Evolutionary conservation across 2,113 vertebrate species (phyloP).

Genomic region (Hydropotes inermis): DNA sequence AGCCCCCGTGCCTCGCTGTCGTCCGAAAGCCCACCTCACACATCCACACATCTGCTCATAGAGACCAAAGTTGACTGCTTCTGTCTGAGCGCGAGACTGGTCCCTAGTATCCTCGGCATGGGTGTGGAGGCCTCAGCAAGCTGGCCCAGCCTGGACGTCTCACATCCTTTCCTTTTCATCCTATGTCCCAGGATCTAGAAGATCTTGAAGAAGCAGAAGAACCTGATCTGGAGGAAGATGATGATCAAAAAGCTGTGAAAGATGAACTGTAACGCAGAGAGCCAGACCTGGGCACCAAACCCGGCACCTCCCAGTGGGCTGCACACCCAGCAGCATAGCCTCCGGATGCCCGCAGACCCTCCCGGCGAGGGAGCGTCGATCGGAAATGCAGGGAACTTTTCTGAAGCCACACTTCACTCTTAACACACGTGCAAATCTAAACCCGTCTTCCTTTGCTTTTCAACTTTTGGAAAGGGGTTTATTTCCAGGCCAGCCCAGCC

Average conservation of each 20-base stretch:
- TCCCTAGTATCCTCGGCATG: neutral
- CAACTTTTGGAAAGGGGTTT: slow-evolving; percentile 72
- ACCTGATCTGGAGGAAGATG: slow-evolving; percentile 85
- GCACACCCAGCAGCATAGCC: slow-evolving; percentile 60
- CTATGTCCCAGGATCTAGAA: slow-evolving; percentile 84
- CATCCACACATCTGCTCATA: neutral
- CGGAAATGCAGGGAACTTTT: slow-evolving; percentile 76
- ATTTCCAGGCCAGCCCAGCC: slow-evolving; percentile 62
- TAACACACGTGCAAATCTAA: slow-evolving; percentile 54
- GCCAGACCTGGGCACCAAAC: slow-evolving; percentile 51
- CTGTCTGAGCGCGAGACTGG: accelerated
- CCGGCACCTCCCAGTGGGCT: slow-evolving; percentile 74
- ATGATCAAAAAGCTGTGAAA: slow-evolving; percentile 84
- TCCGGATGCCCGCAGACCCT: slow-evolving; percentile 73
- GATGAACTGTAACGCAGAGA: slow-evolving; percentile 90
- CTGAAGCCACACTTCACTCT: slow-evolving; percentile 71
- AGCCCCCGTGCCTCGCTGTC: neutral
- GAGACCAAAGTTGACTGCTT: neutral
- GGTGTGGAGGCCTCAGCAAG: no score
- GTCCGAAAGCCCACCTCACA: neutral
- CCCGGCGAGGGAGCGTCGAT: slow-evolving; percentile 65
- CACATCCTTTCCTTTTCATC: neutral
- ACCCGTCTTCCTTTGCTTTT: slow-evolving; percentile 62
- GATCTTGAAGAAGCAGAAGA: slow-evolving; percentile 87
- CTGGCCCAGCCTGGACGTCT: neutral